phyloP scores from a whole-genome alignment of 1,140 invertebrate species.

The Drosophila grimshawi region DNA sequence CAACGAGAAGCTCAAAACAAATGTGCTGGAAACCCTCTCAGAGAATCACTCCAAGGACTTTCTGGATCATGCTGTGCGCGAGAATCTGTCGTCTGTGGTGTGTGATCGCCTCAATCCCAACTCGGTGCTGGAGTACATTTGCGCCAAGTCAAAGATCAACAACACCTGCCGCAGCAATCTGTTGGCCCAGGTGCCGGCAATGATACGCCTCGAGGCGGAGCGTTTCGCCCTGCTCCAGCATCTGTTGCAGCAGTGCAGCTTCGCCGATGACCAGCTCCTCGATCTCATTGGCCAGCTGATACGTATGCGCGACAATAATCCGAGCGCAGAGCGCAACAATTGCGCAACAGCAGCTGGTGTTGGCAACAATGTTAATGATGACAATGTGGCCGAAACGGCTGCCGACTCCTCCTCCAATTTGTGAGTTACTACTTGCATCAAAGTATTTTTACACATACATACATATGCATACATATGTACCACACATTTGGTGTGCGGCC shows the following conservation, averaged over 20 bases:
- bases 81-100: slow-evolving; percentile 81
- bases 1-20: slow-evolving; percentile 71
- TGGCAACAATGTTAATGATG: slow-evolving; percentile 21
- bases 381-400: slow-evolving; percentile 74
- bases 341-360: background rate
- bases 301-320: slow-evolving; percentile 32
- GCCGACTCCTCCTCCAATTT: slow-evolving; percentile 81
- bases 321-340: slow-evolving; percentile 27
- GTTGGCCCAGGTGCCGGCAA: slow-evolving; percentile 63
- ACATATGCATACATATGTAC: background rate
- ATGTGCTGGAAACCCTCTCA: slow-evolving; percentile 78
- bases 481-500: background rate
- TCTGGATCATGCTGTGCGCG: slow-evolving; percentile 79
- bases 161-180: slow-evolving; percentile 65
- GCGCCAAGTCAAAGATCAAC: slow-evolving; percentile 82
- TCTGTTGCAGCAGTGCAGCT: slow-evolving; percentile 54
- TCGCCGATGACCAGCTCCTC: slow-evolving; percentile 64
- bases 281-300: slow-evolving; percentile 73
- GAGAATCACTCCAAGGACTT: slow-evolving; percentile 84
- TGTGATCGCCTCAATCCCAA: slow-evolving; percentile 80
- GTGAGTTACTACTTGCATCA: slow-evolving; percentile 25
- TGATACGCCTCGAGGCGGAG: slow-evolving; percentile 68
- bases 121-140: slow-evolving; percentile 81
- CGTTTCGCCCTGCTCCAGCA: slow-evolving; percentile 60
- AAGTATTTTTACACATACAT: slow-evolving; percentile 16